A percentile compares a stretch with the other conserved stretches of the same genome.
These are phyloP conservation scores for Steinernema scapterisci DNA, from an alignment of 2,888 invertebrate species.

Conservation along the genomic window DNA sequence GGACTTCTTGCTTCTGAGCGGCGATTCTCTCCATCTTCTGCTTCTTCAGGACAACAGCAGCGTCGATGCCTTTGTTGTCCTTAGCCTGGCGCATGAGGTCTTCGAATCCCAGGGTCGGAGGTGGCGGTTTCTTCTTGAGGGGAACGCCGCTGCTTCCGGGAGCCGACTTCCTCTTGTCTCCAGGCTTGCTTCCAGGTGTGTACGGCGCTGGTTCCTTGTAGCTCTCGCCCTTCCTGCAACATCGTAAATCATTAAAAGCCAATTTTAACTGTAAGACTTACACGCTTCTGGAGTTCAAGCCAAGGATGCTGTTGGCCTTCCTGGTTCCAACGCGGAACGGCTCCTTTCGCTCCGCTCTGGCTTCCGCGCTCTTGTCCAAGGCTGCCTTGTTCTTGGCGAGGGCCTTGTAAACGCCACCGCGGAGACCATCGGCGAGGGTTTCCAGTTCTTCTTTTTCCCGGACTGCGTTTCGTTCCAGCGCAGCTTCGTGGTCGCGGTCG, in stretches of 20 bases:
- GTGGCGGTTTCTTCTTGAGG: conserved; percentile 24
- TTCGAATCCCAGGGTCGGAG: conserved; percentile 21
- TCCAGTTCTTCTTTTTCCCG: conserved; percentile 55
- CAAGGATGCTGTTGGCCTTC: conserved; percentile 49
- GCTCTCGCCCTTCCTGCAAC: not conserved
- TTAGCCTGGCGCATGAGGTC: conserved; percentile 31
- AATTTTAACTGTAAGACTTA: not conserved
- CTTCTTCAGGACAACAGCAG: not conserved
- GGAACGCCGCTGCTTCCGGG: not conserved
- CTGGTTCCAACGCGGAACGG: conserved; percentile 50
- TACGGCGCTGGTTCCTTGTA: conserved; percentile 17
- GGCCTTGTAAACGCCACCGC: conserved; percentile 51
- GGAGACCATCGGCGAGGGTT: conserved; percentile 39
- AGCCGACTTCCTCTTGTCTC: conserved; percentile 17
- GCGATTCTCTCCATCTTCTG: not conserved
- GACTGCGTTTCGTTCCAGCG: conserved; percentile 47
- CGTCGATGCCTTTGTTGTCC: conserved; percentile 28
- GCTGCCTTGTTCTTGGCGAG: conserved; percentile 44
- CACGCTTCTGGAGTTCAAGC: conserved; percentile 43
- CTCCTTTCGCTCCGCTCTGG: conserved; percentile 34
- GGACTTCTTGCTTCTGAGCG: not conserved
- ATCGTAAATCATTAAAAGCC: not conserved
- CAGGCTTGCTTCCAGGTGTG: not conserved
- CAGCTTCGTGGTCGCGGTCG: conserved; percentile 38
- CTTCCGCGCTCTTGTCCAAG: conserved; percentile 27